A percentile compares a stretch with the other conserved stretches of the same genome.
Evolutionary conservation across 2,113 vertebrate genomes (phyloP).

Genomic region (Corapipo altera): DNA sequence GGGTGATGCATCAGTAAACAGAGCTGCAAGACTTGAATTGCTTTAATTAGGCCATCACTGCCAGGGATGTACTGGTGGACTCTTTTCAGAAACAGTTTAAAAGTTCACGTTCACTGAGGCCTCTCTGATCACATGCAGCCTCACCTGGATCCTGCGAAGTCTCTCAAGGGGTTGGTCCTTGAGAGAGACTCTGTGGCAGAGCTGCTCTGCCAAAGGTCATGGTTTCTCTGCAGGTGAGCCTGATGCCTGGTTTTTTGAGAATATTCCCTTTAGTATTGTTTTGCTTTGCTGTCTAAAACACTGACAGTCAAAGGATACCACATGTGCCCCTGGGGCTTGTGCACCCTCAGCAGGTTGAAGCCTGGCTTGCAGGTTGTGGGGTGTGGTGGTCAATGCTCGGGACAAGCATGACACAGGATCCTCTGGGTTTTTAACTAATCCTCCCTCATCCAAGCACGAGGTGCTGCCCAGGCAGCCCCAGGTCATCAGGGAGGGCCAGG

Average conservation of each 20-base stretch:
- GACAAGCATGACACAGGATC: accelerated
- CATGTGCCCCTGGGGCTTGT: accelerated
- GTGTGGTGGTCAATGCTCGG: accelerated
- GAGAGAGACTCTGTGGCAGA: neutral
- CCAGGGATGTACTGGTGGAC: neutral
- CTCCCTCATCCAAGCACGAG: neutral
- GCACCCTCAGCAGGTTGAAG: accelerated
- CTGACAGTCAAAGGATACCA: neutral
- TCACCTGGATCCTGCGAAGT: accelerated
- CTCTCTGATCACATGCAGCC: neutral
- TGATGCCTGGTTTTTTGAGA: neutral
- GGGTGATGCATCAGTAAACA: neutral
- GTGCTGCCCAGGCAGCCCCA: accelerated
- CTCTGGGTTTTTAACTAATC: neutral
- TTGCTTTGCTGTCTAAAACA: neutral
- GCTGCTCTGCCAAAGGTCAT: neutral
- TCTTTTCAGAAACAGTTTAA: neutral
- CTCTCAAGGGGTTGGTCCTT: neutral
- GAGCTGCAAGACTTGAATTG: neutral
- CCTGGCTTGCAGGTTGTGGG: neutral
- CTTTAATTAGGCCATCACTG: neutral
- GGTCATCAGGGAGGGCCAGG: neutral
- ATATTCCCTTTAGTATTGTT: neutral
- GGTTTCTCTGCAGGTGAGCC: neutral
- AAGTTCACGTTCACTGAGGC: neutral